phyloP scores from a whole-genome alignment of 2,888 invertebrate genomes.

The Allacma fusca region DNA sequence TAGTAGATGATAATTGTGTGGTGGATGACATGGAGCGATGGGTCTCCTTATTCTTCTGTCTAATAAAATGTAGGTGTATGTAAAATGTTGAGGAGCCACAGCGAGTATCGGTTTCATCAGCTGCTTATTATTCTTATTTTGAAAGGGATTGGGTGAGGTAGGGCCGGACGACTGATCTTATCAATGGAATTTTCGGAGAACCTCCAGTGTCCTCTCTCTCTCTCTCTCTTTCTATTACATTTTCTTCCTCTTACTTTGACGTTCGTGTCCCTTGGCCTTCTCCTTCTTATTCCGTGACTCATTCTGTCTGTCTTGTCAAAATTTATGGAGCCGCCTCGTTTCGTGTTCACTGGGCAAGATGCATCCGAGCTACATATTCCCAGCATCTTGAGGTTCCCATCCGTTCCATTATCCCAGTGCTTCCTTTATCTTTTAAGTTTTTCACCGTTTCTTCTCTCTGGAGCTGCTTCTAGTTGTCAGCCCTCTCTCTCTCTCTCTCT shows the following conservation, averaged over 20 bases:
- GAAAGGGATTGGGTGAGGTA: slow-evolving; percentile 45
- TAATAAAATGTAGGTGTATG: slow-evolving; percentile 42
- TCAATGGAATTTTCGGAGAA: slow-evolving; percentile 50
- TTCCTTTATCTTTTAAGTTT: slow-evolving; percentile 12
- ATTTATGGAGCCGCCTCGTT: slow-evolving; percentile 51
- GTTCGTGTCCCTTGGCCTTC: slow-evolving; percentile 34
- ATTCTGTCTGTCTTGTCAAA: slow-evolving; percentile 47
- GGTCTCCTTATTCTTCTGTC: slow-evolving; percentile 42
- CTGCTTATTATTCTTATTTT: slow-evolving; percentile 47
- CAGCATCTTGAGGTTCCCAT: slow-evolving; percentile 36
- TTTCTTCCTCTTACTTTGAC: slow-evolving; percentile 36
- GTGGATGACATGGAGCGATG: slow-evolving; percentile 45
- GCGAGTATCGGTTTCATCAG: slow-evolving; percentile 45
- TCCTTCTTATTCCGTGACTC: slow-evolving; percentile 45
- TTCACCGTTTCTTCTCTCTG: not conserved
- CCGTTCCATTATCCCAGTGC: slow-evolving; percentile 5
- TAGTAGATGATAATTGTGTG: slow-evolving; percentile 44
- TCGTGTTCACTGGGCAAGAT: slow-evolving; percentile 41
- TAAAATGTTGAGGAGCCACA: not conserved
- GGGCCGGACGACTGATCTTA: slow-evolving; percentile 48
- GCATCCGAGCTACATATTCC: slow-evolving; percentile 11
- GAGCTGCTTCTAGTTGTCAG: not conserved
- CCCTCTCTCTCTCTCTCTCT: not conserved
- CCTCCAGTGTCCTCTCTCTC: slow-evolving; percentile 50
- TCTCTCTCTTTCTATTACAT: slow-evolving; percentile 1